These are phyloP conservation scores for Spilarctia lutea DNA, from an alignment of 2,888 invertebrate genomes.

Conservation along the genomic window DNA sequence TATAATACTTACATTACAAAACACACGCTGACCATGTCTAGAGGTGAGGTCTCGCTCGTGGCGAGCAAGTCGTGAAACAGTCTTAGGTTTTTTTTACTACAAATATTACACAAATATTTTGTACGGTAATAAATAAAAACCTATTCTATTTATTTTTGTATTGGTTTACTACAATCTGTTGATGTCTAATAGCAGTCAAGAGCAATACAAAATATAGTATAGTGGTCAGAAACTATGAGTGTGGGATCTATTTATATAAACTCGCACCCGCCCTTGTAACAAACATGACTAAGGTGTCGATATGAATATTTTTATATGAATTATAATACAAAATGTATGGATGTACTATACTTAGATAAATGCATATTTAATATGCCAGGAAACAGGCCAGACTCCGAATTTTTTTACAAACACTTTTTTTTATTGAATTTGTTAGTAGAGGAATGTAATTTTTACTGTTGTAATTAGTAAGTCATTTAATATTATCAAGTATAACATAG, in stretches of 20 bases:
- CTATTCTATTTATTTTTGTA: slow-evolving; percentile 76
- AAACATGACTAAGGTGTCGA: slow-evolving; percentile 52
- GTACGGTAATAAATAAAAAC: slow-evolving; percentile 36
- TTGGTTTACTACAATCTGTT: slow-evolving; percentile 61
- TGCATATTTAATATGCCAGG: slow-evolving; percentile 41
- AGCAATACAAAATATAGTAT: slow-evolving; percentile 30
- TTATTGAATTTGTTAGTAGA: not conserved
- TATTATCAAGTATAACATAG: not conserved
- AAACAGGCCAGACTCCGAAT: slow-evolving; percentile 31
- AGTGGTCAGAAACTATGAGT: slow-evolving; percentile 52
- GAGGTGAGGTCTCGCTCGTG: slow-evolving; percentile 32
- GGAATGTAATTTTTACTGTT: not conserved
- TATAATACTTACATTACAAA: slow-evolving; percentile 63
- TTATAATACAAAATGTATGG: slow-evolving; percentile 54
- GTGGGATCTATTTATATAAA: slow-evolving; percentile 50
- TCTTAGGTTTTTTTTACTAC: slow-evolving; percentile 5
- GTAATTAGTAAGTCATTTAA: not conserved
- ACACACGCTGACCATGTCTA: slow-evolving; percentile 24
- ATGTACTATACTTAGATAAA: slow-evolving; percentile 39
- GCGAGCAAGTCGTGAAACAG: not conserved
- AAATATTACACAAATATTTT: slow-evolving; percentile 38
- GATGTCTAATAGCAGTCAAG: slow-evolving; percentile 36
- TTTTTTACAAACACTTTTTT: slow-evolving; percentile 19
- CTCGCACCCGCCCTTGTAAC: slow-evolving; percentile 43
- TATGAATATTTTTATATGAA: slow-evolving; percentile 69